These are phyloP conservation scores for Polyergus mexicanus DNA, from an alignment of 1,140 invertebrate species.

Conservation along the genomic window DNA sequence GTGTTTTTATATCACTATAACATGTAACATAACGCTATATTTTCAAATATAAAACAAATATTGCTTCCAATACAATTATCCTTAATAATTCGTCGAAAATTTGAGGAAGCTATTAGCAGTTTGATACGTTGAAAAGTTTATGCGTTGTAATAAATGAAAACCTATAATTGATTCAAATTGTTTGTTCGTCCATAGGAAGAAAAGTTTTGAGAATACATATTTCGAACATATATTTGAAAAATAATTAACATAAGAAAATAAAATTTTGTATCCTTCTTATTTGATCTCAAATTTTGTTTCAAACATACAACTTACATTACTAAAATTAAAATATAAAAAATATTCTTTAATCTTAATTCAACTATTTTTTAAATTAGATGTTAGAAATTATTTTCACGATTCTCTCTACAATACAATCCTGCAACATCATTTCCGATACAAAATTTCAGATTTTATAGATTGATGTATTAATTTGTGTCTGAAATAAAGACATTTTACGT, in stretches of 20 bases:
- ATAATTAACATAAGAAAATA: not conserved
- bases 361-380: not conserved
- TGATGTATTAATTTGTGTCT: not conserved
- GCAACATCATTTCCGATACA: not conserved
- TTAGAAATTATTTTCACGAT: not conserved
- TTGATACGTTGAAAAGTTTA: not conserved
- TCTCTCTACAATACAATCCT: not conserved
- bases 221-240: not conserved
- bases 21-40: not conserved
- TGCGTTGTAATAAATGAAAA: not conserved
- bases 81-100: not conserved
- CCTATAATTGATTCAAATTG: not conserved
- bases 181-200: not conserved
- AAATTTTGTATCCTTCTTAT: not conserved
- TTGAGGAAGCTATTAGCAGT: not conserved
- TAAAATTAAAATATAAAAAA: not conserved
- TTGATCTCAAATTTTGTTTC: not conserved
- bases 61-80: not conserved
- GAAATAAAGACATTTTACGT: not conserved
- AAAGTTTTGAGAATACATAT: not conserved
- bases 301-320: not conserved
- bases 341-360: not conserved
- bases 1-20: not conserved
- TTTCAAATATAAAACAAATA: not conserved
- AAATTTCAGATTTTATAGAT: conserved; percentile 7